Base-by-base conservation (phyloP, 2,888 invertebrate genomes). In the Orthosia cruda region DNA sequence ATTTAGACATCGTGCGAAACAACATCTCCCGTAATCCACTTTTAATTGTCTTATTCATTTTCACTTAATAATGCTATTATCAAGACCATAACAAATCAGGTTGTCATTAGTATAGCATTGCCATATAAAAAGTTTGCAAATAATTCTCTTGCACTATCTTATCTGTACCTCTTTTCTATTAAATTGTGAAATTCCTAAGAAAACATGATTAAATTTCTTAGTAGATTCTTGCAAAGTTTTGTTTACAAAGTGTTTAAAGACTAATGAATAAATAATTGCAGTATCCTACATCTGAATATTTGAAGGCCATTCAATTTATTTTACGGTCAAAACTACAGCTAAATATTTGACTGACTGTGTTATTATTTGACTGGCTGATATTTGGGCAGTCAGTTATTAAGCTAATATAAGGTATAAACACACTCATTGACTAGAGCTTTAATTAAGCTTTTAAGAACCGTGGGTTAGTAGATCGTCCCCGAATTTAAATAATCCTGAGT, bases 81-180 rank as follows among this genome's bases (percentile, higher is more conserved):
- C n/a, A n/a, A n/a, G n/a, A n/a, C n/a, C n/a, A n/a, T n/a, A n/a
- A n/a, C n/a, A n/a, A n/a, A n/a, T n/a, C n/a, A n/a, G n/a, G n/a
- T n/a, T n/a, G n/a, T n/a, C n/a, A n/a, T n/a, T n/a, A n/a, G n/a
- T n/a, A n/a, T n/a, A n/a, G n/a, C n/a, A n/a, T n/a, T n/a, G n/a
- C n/a, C n/a, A n/a, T n/a, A n/a, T n/a, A n/a, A n/a, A n/a, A n/a
- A n/a, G n/a, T n/a, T n/a, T n/a, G n/a, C n/a, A n/a, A n/a, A n/a
- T n/a, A n/a, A n/a, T n/a, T n/a, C 26, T 26, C 26, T 59, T 23
- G n/a, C 23, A 57, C 47, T 57, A 62, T 67, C 55, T 83, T 73
- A 79, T 73, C 57, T 47, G 58, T 13, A 20, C 18, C 32, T 59
- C 20, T 72, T 63, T 69, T 83, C 26, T 65, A 11, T 50, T 71